These are phyloP conservation scores for Azorinus chamasolen DNA, from an alignment of 2,888 invertebrate species.

Conservation along the genomic window DNA sequence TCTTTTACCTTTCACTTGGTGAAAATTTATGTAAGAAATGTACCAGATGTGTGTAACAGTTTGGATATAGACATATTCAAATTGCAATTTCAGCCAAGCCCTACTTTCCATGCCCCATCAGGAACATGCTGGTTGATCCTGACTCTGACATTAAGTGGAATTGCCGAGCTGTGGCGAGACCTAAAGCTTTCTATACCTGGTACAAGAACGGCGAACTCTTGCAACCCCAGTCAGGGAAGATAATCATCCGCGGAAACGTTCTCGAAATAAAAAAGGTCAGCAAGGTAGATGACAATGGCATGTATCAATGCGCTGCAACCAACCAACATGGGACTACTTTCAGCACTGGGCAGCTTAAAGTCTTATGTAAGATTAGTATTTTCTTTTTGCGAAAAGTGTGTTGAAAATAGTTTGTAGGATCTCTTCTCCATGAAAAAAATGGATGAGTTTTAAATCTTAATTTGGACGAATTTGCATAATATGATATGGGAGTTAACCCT, in stretches of 20 bases:
- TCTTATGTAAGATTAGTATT: constrained; percentile 90
- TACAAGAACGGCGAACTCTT: constrained; percentile 50
- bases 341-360: constrained; percentile 95
- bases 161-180: constrained; percentile 56
- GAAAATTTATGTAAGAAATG: too few relatives aligned
- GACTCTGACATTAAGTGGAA: constrained; percentile 34
- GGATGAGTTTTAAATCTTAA: too few relatives aligned
- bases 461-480: too few relatives aligned
- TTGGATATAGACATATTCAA: too few relatives aligned
- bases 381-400: too few relatives aligned
- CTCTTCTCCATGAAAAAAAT: too few relatives aligned
- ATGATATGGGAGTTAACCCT: too few relatives aligned
- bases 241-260: constrained; percentile 62
- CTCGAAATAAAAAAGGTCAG: constrained; percentile 68
- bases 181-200: constrained; percentile 40
- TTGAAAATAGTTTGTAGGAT: too few relatives aligned
- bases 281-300: constrained; percentile 91
- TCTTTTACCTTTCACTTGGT: too few relatives aligned
- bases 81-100: constrained; percentile 57
- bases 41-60: too few relatives aligned
- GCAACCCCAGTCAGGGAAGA: constrained; percentile 15
- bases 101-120: constrained; percentile 53
- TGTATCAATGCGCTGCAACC: constrained; percentile 97
- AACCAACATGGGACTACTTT: constrained; percentile 95
- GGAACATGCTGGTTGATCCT: constrained; percentile 45